A percentile compares a stretch with the other conserved stretches of the same genome.
These are phyloP conservation scores for Tenthredo scrophulariae DNA, from an alignment of 2,888 invertebrate genomes.

Conservation along the genomic window DNA sequence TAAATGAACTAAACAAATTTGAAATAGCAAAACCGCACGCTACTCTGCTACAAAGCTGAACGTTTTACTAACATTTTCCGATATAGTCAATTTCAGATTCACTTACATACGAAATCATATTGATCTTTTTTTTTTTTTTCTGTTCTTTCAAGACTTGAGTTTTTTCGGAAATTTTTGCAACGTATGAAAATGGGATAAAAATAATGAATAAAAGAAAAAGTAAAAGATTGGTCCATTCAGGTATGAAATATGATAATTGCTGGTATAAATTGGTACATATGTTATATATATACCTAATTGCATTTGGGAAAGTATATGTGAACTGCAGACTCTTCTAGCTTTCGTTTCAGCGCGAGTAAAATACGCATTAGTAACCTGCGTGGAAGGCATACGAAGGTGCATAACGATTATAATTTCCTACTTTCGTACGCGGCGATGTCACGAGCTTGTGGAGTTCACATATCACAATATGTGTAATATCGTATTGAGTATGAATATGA, in stretches of 20 bases:
- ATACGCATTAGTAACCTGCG: constrained; percentile 38
- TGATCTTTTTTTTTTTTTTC: background rate
- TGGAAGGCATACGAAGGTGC: background rate
- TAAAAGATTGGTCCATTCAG: background rate
- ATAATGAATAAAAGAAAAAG: background rate
- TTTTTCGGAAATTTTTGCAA: background rate
- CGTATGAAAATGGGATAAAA: background rate
- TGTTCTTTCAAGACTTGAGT: background rate
- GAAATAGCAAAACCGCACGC: background rate
- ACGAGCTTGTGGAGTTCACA: constrained; percentile 24
- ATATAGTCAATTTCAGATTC: background rate
- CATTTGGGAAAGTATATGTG: constrained; percentile 23
- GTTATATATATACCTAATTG: background rate
- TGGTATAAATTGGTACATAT: background rate
- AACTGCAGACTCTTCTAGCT: constrained; percentile 7
- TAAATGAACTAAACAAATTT: constrained; percentile 26
- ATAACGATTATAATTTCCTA: constrained; percentile 46
- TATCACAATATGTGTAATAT: background rate
- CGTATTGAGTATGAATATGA: background rate
- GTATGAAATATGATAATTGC: background rate
- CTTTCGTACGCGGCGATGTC: constrained; percentile 27
- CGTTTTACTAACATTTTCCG: background rate
- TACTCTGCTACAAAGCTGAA: background rate
- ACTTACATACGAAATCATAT: background rate
- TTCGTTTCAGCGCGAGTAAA: constrained; percentile 23